Evolutionary conservation across 2,888 invertebrate species (phyloP).

Genomic region (Sphaerophoria taeniata): DNA sequence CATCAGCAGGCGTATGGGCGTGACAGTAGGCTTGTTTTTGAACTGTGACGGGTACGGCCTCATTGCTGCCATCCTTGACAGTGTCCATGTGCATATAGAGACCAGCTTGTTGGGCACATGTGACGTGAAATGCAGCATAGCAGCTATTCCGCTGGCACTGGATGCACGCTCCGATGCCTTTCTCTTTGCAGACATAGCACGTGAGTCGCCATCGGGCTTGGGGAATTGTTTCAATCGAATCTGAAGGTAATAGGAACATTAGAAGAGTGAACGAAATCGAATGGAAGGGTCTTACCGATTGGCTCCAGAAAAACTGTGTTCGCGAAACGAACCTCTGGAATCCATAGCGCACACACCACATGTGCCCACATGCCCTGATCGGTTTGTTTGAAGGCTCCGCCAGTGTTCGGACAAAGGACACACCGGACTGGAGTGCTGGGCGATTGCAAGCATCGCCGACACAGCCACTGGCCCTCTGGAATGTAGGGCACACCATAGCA

Average conservation of each 20-base stretch:
- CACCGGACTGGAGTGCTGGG: conserved; percentile 98
- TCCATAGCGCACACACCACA: conserved; percentile 99
- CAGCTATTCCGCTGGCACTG: conserved; percentile 98
- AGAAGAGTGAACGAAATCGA: background rate
- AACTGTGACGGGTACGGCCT: conserved; percentile 91
- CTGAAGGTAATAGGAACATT: conserved; percentile 81
- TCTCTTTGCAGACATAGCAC: conserved; percentile 98
- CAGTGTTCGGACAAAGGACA: conserved; percentile 98
- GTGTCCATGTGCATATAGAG: conserved; percentile 99
- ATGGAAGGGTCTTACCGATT: conserved; percentile 85
- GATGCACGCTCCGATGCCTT: conserved; percentile 97
- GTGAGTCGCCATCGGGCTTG: conserved; percentile 97
- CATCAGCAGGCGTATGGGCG: conserved; percentile 88
- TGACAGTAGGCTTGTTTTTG: conserved; percentile 98
- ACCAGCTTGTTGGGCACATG: conserved; percentile 97
- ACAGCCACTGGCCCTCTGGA: conserved; percentile 99
- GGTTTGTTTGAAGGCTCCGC: conserved; percentile 99
- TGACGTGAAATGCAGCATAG: conserved; percentile 99
- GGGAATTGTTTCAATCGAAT: conserved; percentile 98
- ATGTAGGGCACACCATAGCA: conserved; percentile 98
- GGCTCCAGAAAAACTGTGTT: conserved; percentile 99
- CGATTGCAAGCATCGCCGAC: conserved; percentile 96
- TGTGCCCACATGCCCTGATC: conserved; percentile 98
- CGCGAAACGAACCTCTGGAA: conserved; percentile 98
- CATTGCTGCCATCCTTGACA: conserved; percentile 86